phyloP scores from a whole-genome alignment of 2,888 invertebrate genomes.

The Aleiodes testaceus region DNA sequence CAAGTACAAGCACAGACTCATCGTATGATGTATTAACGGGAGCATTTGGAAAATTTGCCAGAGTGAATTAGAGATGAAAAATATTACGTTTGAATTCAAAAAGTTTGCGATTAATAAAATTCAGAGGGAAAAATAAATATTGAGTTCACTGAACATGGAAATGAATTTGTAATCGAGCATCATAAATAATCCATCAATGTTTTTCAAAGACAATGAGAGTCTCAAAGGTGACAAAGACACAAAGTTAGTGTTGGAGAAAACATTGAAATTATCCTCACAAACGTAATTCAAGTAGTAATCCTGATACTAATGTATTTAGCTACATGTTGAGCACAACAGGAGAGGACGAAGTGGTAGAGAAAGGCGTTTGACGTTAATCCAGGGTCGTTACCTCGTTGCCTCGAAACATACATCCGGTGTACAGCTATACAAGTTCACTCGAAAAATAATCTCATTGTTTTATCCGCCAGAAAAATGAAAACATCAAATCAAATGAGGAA shows the following conservation, averaged over 20 bases:
- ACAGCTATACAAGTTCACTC: conserved; percentile 27
- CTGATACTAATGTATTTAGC: conserved; percentile 1
- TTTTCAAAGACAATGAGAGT: conserved; percentile 27
- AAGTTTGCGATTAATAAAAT: conserved; percentile 26
- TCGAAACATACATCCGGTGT: conserved; percentile 55
- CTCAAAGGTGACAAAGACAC: conserved; percentile 14
- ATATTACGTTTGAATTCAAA: neutral
- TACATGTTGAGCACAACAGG: conserved; percentile 26
- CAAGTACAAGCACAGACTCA: conserved; percentile 10
- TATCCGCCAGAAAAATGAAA: conserved; percentile 40
- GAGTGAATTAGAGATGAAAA: neutral
- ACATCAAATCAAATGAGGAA: conserved; percentile 23
- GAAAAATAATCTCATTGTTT: conserved; percentile 37
- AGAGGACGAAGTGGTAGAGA: conserved; percentile 24
- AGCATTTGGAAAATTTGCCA: neutral
- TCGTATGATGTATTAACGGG: neutral
- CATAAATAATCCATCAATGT: conserved; percentile 41
- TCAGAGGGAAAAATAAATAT: neutral
- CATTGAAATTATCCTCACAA: conserved; percentile 39
- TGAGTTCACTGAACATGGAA: conserved; percentile 39
- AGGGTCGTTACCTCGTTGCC: conserved; percentile 56
- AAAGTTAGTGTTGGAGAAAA: conserved; percentile 34
- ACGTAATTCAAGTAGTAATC: conserved; percentile 14
- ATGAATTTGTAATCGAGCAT: conserved; percentile 37
- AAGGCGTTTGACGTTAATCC: conserved; percentile 49